Percentiles rank a stretch among this genome's conserved stretches.
Conservation (phyloP, 2,113 vertebrate species). For the Condylura cristata region DNA sequence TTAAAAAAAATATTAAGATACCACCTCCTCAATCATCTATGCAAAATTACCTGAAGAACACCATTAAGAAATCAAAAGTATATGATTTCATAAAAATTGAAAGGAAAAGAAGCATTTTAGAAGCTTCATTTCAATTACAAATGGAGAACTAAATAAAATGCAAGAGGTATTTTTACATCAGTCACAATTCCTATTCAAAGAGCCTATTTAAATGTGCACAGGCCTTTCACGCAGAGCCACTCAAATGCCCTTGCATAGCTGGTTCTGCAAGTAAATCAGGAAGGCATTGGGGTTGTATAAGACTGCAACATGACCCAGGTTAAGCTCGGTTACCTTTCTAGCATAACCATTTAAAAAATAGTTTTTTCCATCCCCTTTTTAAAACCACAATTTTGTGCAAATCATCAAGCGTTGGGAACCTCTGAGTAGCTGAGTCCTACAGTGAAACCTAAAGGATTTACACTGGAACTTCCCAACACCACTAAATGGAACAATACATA, state of each 20-base stretch:
- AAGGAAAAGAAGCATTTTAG: slow-evolving; percentile 24
- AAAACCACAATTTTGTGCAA: slow-evolving; percentile 56
- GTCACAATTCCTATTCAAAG: slow-evolving; percentile 46
- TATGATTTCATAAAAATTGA: slow-evolving; percentile 55
- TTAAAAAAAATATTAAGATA: slow-evolving; percentile 13
- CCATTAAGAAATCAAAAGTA: background rate
- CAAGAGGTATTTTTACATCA: slow-evolving; percentile 52
- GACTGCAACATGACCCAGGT: background rate
- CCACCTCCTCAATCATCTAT: background rate
- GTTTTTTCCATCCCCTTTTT: slow-evolving; percentile 45
- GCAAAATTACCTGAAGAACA: slow-evolving; percentile 5
- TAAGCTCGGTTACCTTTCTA: background rate
- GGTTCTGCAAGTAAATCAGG: slow-evolving; percentile 59
- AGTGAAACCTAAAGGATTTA: slow-evolving; percentile 69
- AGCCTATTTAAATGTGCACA: slow-evolving; percentile 54
- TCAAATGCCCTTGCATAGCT: slow-evolving; percentile 62
- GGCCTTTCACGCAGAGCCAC: slow-evolving; percentile 57
- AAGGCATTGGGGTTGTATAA: slow-evolving; percentile 46
- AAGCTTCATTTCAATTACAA: slow-evolving; percentile 64
- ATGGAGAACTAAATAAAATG: slow-evolving; percentile 58
- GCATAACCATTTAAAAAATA: slow-evolving; percentile 55
- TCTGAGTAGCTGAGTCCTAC: slow-evolving; percentile 35
- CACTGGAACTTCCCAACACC: background rate
- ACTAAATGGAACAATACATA: slow-evolving; percentile 69
- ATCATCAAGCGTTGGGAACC: background rate